These are phyloP conservation scores for Sylvilagus floridanus DNA, from an alignment of 2,797 vertebrate genomes.

Conservation along the genomic window DNA sequence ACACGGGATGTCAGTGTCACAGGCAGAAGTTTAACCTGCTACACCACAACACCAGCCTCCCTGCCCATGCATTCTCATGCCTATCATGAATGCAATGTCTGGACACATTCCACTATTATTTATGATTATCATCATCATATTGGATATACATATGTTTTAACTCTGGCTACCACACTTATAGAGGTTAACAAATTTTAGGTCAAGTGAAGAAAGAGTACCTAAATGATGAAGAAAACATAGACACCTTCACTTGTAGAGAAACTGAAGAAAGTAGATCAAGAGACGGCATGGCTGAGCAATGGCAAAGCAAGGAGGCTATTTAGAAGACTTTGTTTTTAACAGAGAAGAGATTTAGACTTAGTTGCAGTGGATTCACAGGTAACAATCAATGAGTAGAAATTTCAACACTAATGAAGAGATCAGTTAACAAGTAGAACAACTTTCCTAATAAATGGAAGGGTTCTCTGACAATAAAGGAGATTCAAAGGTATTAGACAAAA, in stretches of 20 bases:
- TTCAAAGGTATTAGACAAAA: background rate
- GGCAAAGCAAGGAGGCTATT: background rate
- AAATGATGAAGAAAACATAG: background rate
- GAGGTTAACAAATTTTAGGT: background rate
- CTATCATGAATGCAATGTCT: background rate
- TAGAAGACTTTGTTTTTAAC: background rate
- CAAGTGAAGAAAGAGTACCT: background rate
- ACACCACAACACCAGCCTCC: too few relatives aligned
- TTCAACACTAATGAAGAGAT: background rate
- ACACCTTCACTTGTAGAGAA: background rate
- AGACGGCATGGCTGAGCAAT: background rate
- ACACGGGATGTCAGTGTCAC: too few relatives aligned
- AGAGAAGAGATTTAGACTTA: background rate
- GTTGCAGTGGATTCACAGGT: background rate
- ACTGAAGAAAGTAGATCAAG: background rate
- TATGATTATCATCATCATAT: background rate
- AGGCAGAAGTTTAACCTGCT: too few relatives aligned
- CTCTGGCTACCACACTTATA: background rate
- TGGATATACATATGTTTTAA: background rate
- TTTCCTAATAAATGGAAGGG: background rate
- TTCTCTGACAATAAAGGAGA: background rate
- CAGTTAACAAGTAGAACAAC: conserved; percentile 19
- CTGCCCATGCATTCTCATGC: background rate
- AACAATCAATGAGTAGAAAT: conserved; percentile 47
- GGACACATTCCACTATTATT: background rate